Percentiles rank a stretch among this genome's conserved stretches.
These are phyloP conservation scores for Pterophyllum scalare DNA, from an alignment of 2,113 vertebrate species.

Conservation along the genomic window DNA sequence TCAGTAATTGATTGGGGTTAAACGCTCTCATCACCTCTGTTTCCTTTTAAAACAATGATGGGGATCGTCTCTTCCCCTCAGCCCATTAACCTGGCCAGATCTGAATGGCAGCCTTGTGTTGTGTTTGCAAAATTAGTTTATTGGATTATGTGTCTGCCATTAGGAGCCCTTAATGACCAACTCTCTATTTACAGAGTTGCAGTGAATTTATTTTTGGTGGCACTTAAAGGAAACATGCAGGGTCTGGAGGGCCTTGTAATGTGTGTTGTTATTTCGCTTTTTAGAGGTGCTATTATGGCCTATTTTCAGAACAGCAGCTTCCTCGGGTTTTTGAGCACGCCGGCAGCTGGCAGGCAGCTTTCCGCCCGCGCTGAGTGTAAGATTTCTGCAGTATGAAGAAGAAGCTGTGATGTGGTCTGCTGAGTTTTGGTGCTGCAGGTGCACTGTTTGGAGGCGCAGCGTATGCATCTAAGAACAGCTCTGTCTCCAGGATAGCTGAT, in stretches of 20 bases:
- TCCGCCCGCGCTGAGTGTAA: not conserved
- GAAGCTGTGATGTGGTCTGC: not conserved
- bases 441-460: not conserved
- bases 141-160: not conserved
- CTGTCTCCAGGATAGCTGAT: conserved; percentile 11
- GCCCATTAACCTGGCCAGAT: not conserved
- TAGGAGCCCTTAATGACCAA: not conserved
- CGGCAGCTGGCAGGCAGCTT: conserved; percentile 10
- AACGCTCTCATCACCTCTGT: conserved; percentile 14
- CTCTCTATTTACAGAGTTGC: not conserved
- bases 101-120: not conserved
- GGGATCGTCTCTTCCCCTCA: conserved; percentile 1
- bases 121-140: not conserved
- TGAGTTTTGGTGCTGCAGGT: conserved; percentile 21
- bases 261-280: not conserved
- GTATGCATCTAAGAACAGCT: not conserved
- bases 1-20: conserved; percentile 42
- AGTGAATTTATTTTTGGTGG: not conserved
- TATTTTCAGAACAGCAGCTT: conserved; percentile 17
- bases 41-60: conserved; percentile 12
- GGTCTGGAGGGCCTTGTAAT: not conserved
- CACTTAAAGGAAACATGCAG: not conserved
- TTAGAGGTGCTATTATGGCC: not conserved
- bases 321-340: not conserved
- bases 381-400: conserved; percentile 9